A percentile compares a stretch with the other conserved stretches of the same genome.
Conservation (phyloP, 2,888 invertebrate species). For the Lepeophtheirus nordmannii region DNA sequence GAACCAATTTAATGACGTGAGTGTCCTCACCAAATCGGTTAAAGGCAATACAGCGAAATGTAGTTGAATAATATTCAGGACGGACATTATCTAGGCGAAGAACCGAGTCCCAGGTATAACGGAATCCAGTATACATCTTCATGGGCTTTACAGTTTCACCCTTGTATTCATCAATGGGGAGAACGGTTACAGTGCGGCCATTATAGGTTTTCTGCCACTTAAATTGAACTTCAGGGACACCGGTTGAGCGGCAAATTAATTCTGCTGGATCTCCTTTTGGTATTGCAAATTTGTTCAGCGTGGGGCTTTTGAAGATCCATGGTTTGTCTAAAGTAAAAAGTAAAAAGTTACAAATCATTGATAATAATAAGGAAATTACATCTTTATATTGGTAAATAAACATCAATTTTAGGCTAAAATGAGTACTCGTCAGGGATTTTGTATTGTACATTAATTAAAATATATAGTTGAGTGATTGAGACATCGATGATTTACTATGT, state of each 20-base stretch:
- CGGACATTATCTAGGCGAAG: constrained; percentile 11
- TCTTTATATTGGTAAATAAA: no score
- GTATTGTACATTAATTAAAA: no score
- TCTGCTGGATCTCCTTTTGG: constrained; percentile 5
- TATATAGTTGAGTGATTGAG: no score
- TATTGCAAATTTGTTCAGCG: constrained; percentile 8
- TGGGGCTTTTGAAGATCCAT: constrained; percentile 1
- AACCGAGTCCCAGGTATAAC: constrained; percentile 8
- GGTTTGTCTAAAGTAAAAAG: constrained; percentile 8
- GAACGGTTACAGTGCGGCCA: background rate
- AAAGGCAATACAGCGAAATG: background rate
- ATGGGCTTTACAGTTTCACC: constrained; percentile 7
- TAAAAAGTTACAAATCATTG: background rate
- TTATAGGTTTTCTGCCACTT: constrained; percentile 3
- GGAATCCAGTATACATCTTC: background rate
- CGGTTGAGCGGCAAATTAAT: constrained; percentile 3
- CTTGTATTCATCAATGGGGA: constrained; percentile 3
- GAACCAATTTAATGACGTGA: background rate
- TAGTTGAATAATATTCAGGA: constrained; percentile 9
- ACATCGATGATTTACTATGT: no score
- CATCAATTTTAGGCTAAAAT: no score
- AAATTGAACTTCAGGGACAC: background rate
- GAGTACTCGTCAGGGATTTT: no score
- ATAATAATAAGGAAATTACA: no score
- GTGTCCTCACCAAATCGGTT: background rate